Evolutionary conservation across 2,888 invertebrate species (phyloP).

Genomic region (Agrilus biguttatus): DNA sequence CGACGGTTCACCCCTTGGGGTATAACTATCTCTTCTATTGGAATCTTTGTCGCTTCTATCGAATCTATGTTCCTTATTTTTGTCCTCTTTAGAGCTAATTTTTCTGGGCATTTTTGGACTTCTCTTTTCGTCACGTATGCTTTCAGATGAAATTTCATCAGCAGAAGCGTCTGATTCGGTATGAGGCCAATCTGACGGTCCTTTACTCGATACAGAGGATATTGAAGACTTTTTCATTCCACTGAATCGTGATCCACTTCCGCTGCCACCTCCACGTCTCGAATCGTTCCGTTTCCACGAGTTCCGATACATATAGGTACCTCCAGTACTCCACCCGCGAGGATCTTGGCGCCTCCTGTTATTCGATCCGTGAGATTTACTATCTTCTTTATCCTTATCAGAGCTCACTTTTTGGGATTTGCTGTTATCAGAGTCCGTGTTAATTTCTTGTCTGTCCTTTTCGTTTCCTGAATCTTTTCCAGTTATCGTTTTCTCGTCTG

Average conservation of each 20-base stretch:
- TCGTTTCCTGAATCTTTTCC: slow-evolving; percentile 22
- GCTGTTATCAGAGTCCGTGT: slow-evolving; percentile 15
- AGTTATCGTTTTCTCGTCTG: slow-evolving; percentile 14
- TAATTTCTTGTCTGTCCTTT: slow-evolving; percentile 30
- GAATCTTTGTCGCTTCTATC: slow-evolving; percentile 16
- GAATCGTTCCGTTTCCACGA: slow-evolving; percentile 27
- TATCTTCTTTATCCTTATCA: slow-evolving; percentile 13
- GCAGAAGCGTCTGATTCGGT: slow-evolving; percentile 66
- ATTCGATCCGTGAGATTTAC: slow-evolving; percentile 21
- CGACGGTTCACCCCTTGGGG: slow-evolving; percentile 80
- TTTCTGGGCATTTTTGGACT: slow-evolving; percentile 35
- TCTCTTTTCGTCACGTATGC: slow-evolving; percentile 30
- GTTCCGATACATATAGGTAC: slow-evolving; percentile 12
- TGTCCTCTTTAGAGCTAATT: slow-evolving; percentile 43
- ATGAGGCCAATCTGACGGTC: slow-evolving; percentile 34
- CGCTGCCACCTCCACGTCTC: slow-evolving; percentile 21
- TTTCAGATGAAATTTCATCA: slow-evolving; percentile 49
- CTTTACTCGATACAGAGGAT: slow-evolving; percentile 19
- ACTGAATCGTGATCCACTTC: slow-evolving; percentile 24
- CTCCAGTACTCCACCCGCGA: slow-evolving; percentile 19
- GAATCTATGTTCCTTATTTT: slow-evolving; percentile 34
- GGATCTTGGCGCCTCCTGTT: slow-evolving; percentile 29
- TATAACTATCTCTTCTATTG: slow-evolving; percentile 53
- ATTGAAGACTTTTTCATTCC: slow-evolving; percentile 17
- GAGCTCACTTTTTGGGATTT: slow-evolving; percentile 29